Evolutionary conservation across 2,797 vertebrate genomes (phyloP).

Genomic region (Anguilla obscura): DNA sequence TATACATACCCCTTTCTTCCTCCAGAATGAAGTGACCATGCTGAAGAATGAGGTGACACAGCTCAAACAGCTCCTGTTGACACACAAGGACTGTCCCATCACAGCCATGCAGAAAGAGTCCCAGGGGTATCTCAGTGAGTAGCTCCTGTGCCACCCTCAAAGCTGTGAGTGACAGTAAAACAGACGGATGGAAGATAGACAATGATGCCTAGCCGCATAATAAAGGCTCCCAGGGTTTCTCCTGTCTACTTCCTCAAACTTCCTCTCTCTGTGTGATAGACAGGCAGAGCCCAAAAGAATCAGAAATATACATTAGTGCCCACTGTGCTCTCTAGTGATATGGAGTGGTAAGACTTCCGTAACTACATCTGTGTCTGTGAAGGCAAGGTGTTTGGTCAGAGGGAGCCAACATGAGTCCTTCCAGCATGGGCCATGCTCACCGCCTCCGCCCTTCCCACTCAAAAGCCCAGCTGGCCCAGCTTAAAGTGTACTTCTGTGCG

Average conservation of each 20-base stretch:
- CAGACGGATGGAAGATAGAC: conserved; percentile 32
- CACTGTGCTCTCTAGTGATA: not conserved
- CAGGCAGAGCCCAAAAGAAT: not conserved
- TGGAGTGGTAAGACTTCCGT: not conserved
- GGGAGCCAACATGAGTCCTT: not conserved
- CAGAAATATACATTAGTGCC: not conserved
- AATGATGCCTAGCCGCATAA: not conserved
- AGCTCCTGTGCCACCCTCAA: conserved; percentile 42
- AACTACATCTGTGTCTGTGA: not conserved
- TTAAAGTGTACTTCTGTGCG: not conserved
- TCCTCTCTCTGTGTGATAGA: not conserved
- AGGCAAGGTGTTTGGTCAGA: not conserved
- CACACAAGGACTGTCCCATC: conserved; percentile 99
- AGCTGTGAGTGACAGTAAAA: not conserved
- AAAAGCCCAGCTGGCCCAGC: not conserved
- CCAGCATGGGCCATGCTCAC: not conserved
- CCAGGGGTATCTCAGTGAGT: conserved; percentile 99
- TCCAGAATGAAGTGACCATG: conserved; percentile 98
- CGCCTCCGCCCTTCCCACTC: not conserved
- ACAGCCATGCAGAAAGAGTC: conserved; percentile 99
- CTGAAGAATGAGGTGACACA: conserved; percentile 99
- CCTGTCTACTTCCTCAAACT: not conserved
- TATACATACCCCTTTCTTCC: conserved; percentile 40
- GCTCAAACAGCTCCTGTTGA: conserved; percentile 98
- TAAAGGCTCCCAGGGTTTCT: not conserved